Evolutionary conservation across 2,888 invertebrate species (phyloP).

Genomic region (Aethes cnicana): DNA sequence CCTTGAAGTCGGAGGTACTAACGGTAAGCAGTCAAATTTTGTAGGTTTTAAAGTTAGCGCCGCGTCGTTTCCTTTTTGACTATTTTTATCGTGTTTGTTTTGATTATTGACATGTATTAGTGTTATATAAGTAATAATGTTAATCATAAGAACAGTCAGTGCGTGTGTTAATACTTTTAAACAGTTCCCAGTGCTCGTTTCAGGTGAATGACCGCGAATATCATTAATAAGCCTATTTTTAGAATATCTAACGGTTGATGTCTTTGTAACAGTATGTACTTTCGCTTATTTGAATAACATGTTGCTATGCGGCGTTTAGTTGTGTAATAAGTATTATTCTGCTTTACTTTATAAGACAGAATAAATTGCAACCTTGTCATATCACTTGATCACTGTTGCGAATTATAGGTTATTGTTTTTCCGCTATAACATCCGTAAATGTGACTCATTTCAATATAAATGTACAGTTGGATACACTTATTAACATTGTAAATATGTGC

Average conservation of each 20-base stretch:
- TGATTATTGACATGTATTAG: slow-evolving; percentile 50
- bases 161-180: slow-evolving; percentile 47
- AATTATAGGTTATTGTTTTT: no score
- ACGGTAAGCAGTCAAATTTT: slow-evolving; percentile 37
- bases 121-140: slow-evolving; percentile 65
- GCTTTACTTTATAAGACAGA: slow-evolving; percentile 2
- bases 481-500: no score
- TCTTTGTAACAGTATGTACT: slow-evolving; percentile 10
- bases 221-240: slow-evolving; percentile 23
- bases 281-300: slow-evolving; percentile 23
- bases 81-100: slow-evolving; percentile 50
- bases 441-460: no score
- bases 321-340: neutral
- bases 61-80: slow-evolving; percentile 32
- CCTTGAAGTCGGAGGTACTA: neutral
- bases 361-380: no score
- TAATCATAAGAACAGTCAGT: slow-evolving; percentile 52
- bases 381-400: no score
- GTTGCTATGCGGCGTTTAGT: slow-evolving; percentile 5
- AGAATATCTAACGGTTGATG: slow-evolving; percentile 21
- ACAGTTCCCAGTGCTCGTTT: slow-evolving; percentile 42
- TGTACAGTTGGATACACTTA: no score
- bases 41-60: slow-evolving; percentile 48
- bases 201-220: slow-evolving; percentile 57
- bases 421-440: no score